phyloP scores from a whole-genome alignment of 2,113 vertebrate species.

The Ciconia stormi region DNA sequence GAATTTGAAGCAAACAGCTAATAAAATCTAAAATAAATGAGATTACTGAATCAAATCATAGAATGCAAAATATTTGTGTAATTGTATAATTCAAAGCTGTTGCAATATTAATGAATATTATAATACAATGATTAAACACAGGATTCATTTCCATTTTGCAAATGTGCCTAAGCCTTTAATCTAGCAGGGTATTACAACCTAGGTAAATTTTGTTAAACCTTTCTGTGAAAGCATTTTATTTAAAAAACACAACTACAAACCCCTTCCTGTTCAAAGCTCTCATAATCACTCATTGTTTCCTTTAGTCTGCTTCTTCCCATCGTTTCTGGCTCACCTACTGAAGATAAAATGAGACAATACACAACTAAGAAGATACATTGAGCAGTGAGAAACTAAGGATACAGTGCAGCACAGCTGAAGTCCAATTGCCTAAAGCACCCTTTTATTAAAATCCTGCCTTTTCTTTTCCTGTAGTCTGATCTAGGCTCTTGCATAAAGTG shows the following conservation, averaged over 20 bases:
- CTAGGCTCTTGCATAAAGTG: neutral
- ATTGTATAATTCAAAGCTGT: slow-evolving; percentile 54
- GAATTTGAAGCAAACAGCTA: slow-evolving; percentile 41
- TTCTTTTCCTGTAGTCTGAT: neutral
- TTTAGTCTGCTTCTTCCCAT: neutral
- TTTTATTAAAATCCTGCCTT: neutral
- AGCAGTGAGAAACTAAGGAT: neutral
- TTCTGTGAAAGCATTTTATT: slow-evolving; percentile 14
- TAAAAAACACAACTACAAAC: neutral
- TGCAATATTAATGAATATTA: slow-evolving; percentile 58
- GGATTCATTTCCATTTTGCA: slow-evolving; percentile 40
- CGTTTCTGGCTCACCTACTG: neutral
- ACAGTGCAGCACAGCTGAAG: neutral
- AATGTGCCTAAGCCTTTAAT: slow-evolving; percentile 51
- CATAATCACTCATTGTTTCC: neutral
- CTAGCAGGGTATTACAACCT: neutral
- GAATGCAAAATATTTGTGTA: slow-evolving; percentile 63
- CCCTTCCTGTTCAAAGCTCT: neutral
- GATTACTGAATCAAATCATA: slow-evolving; percentile 28
- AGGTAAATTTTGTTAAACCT: slow-evolving; percentile 29
- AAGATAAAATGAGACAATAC: neutral
- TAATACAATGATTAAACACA: slow-evolving; percentile 52
- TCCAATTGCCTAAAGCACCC: neutral
- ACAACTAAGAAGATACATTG: neutral
- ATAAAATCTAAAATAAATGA: slow-evolving; percentile 59